Percentiles rank a stretch among this genome's conserved stretches.
These are phyloP conservation scores for Setophaga coronata DNA, from an alignment of 2,113 vertebrate species.

Conservation along the genomic window DNA sequence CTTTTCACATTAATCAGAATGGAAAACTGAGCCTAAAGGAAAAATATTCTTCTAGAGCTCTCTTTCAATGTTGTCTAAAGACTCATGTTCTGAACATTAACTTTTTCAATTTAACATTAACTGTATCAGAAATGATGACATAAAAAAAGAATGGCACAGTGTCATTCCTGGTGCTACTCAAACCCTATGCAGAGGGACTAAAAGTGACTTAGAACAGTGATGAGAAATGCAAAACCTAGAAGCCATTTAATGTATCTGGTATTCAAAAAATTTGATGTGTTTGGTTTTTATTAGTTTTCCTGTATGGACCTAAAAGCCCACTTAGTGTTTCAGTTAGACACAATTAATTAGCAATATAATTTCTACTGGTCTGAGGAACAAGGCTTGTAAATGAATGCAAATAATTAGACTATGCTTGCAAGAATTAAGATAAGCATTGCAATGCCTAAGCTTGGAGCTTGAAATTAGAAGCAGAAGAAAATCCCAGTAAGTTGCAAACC, in stretches of 20 bases:
- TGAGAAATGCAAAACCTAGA: not conserved
- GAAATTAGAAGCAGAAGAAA: not conserved
- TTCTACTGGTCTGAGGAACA: not conserved
- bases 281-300: not conserved
- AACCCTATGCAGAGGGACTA: not conserved
- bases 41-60: not conserved
- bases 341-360: not conserved
- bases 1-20: not conserved
- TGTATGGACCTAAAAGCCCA: not conserved
- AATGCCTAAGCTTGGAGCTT: not conserved
- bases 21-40: not conserved
- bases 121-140: not conserved
- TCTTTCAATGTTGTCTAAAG: not conserved
- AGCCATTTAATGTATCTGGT: not conserved
- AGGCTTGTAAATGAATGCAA: not conserved
- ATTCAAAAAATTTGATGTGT: not conserved
- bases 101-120: not conserved
- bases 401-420: not conserved
- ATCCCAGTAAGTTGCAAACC: not conserved
- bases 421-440: not conserved
- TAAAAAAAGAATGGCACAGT: not conserved
- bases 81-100: not conserved
- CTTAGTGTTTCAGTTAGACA: not conserved
- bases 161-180: not conserved
- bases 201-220: not conserved